Conservation (phyloP, 1,140 invertebrate species). For the Patella vulgata region DNA sequence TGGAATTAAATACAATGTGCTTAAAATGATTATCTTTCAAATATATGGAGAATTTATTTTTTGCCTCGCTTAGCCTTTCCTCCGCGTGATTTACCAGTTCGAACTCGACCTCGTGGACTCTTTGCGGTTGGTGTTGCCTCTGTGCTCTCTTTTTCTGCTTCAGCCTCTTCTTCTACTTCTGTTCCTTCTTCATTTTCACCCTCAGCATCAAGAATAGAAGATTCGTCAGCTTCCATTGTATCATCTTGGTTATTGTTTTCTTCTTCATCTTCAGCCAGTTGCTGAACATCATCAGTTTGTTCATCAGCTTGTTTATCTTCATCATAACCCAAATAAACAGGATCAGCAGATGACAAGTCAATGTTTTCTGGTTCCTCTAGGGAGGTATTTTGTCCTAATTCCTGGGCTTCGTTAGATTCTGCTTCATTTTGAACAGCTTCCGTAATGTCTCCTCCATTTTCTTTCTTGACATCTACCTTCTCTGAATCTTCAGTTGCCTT, state of each 20-base stretch:
- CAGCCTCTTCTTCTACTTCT: too few species aligned
- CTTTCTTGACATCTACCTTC: constrained; percentile 2
- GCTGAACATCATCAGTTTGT: constrained; percentile 8
- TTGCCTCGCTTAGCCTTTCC: too few species aligned
- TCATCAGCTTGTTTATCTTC: constrained; percentile 8
- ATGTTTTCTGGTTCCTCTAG: constrained; percentile 7
- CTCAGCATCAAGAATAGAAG: neutral
- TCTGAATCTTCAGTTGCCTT: neutral
- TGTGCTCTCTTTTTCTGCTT: too few species aligned
- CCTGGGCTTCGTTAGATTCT: constrained; percentile 4
- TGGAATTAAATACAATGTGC: too few species aligned
- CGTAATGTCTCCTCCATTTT: neutral
- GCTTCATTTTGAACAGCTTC: constrained; percentile 11
- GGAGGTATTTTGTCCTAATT: neutral
- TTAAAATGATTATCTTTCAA: too few species aligned
- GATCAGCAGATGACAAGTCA: constrained; percentile 5
- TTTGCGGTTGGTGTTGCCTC: too few species aligned
- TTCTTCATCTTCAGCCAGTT: neutral
- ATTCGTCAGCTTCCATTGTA: neutral
- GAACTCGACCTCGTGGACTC: too few species aligned
- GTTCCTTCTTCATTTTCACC: neutral
- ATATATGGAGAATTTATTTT: too few species aligned
- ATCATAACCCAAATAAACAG: constrained; percentile 6
- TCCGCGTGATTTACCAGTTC: too few species aligned
- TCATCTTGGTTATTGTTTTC: constrained; percentile 1